Evolutionary conservation across 35 echinoderm and acorn worm genomes (phyloP), one percentile per base, ranked within the genome.

Genomic region (Nesometra sesokonis): DNA sequence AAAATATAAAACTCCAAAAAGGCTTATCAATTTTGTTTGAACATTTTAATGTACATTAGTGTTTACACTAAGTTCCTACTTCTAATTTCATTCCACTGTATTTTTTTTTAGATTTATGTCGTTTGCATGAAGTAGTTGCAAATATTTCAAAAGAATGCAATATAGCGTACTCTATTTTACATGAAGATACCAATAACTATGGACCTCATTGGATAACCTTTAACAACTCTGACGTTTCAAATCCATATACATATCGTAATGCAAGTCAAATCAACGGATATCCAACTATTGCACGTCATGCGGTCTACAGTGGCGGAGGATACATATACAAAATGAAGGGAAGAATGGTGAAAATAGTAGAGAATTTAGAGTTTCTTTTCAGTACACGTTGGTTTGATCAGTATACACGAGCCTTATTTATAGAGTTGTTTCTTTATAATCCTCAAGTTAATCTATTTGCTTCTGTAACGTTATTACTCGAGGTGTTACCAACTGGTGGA

Each of bases 391-490:
- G 95, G 95, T 43, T 98, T 13, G 95, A 98, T 81, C 52, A 57
- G 2, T 88, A 94, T 78, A 94, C 95, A 17, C 84, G 92, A 13
- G 95, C 85, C 21, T 57, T 98, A 17, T 98, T 98, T 81, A 32
- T 98, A 0, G 95, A 98, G 35, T 34, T 98, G 2, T 93, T 93
- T n/a, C 30, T 78, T 31, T 98, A 94, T 79, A 98, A 98, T 33
- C 34, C 92, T 27, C 92, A 98, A 27, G 88, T 88, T 8, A 94
- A 98, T 86, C 82, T 98, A 8, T 98, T 98, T 77, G 93, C 77
- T 17, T 87, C 89, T 13, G 82, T 98, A 23, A 91, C 43, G n/a
- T 85, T 98, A 31, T 32, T 98, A 0, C 11, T 91, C 11, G 95
- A 98, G 86, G 89, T 98, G 32, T 39, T 94, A 35, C 92, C 92